phyloP scores from a whole-genome alignment of 2,797 vertebrate species.

The Coranthus polyacanthus region DNA sequence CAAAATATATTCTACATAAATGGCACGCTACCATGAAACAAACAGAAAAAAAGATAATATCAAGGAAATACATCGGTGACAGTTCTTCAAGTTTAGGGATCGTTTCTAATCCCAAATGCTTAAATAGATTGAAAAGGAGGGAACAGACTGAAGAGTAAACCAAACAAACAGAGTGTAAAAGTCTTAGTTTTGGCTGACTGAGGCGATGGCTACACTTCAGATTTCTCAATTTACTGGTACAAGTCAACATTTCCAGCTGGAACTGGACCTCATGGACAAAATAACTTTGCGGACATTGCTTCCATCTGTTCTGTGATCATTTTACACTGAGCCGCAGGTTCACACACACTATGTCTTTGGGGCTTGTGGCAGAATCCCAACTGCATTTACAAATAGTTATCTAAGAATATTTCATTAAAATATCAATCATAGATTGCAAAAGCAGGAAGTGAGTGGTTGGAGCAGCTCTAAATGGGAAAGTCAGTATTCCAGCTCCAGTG shows the following conservation, averaged over 20 bases:
- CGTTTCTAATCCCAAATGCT: background rate
- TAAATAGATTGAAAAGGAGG: background rate
- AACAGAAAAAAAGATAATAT: background rate
- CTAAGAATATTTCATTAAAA: background rate
- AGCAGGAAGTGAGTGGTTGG: too few species aligned
- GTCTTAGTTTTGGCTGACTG: slow-evolving; percentile 29
- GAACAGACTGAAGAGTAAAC: slow-evolving; percentile 20
- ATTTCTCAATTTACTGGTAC: slow-evolving; percentile 39
- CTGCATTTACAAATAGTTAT: slow-evolving; percentile 13
- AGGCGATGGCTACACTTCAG: slow-evolving; percentile 18
- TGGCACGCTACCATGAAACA: background rate
- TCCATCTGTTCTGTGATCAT: slow-evolving; percentile 42
- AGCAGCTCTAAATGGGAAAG: too few species aligned
- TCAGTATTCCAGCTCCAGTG: too few species aligned
- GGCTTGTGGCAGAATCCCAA: background rate
- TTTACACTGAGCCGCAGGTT: slow-evolving; percentile 1
- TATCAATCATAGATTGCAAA: background rate
- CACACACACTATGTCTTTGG: background rate
- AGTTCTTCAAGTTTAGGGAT: background rate
- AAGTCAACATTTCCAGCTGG: slow-evolving; percentile 54
- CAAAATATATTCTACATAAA: background rate
- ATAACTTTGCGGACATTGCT: slow-evolving; percentile 40
- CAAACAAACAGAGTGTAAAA: slow-evolving; percentile 26
- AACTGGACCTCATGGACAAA: slow-evolving; percentile 23
- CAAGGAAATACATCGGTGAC: background rate